Percentiles rank a stretch among this genome's conserved stretches.
phyloP scores from a whole-genome alignment of 2,797 vertebrate species.

The Ataeniobius toweri region DNA sequence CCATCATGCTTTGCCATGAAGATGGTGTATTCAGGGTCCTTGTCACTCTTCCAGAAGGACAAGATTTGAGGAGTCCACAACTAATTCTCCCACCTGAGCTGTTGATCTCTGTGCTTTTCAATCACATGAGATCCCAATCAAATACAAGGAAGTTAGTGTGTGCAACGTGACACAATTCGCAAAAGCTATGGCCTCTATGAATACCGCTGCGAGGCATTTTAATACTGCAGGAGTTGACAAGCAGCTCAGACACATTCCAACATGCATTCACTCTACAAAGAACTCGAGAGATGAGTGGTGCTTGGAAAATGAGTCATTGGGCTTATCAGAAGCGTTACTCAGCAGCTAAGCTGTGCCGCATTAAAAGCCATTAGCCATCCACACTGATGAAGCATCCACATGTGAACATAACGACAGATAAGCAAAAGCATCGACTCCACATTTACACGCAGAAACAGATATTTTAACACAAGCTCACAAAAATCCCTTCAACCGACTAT shows the following conservation, averaged over 20 bases:
- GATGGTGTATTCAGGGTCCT: too few relatives aligned
- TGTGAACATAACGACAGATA: not conserved
- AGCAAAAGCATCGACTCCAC: not conserved
- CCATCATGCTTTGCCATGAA: not conserved
- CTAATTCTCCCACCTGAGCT: too few relatives aligned
- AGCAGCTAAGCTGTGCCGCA: not conserved
- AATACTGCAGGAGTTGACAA: conserved; percentile 20
- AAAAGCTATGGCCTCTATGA: not conserved
- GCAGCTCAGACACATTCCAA: not conserved
- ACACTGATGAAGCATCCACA: not conserved
- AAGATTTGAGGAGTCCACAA: too few relatives aligned
- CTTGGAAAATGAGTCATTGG: conserved; percentile 2
- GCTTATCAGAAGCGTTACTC: not conserved
- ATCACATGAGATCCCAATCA: not conserved
- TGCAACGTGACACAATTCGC: not conserved
- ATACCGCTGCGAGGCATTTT: not conserved
- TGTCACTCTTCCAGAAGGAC: too few relatives aligned
- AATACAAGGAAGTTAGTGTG: not conserved
- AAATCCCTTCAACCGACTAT: not conserved
- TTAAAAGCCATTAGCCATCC: conserved; percentile 2
- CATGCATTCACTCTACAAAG: not conserved
- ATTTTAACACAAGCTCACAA: conserved; percentile 2
- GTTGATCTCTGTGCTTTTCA: not conserved
- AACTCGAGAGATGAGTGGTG: conserved; percentile 1
- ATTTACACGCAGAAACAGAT: not conserved